phyloP scores from a whole-genome alignment of 2,888 invertebrate species.

The Philhelius pedissequus region DNA sequence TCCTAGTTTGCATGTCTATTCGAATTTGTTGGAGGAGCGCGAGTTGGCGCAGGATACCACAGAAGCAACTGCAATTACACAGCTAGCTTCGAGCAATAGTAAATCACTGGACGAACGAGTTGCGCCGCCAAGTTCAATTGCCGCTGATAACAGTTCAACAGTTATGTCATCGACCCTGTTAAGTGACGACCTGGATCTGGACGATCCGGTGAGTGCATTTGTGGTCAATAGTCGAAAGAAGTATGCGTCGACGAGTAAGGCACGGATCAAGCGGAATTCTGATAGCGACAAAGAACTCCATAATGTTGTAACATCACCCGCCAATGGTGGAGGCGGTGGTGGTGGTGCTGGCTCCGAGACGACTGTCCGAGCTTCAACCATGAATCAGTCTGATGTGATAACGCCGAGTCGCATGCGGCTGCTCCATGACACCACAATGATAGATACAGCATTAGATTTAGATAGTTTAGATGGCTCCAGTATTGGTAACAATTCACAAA shows the following conservation, averaged over 20 bases:
- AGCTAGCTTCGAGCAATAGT: constrained; percentile 44
- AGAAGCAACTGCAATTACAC: constrained; percentile 26
- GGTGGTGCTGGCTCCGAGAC: background rate
- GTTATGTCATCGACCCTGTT: constrained; percentile 76
- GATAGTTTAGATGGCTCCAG: constrained; percentile 90
- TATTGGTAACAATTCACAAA: constrained; percentile 84
- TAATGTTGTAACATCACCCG: constrained; percentile 22
- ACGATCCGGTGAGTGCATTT: constrained; percentile 78
- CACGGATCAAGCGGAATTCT: constrained; percentile 63
- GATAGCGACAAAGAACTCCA: constrained; percentile 55
- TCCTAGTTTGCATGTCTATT: constrained; percentile 77
- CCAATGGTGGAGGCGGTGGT: background rate
- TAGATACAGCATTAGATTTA: constrained; percentile 92
- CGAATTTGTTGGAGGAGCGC: constrained; percentile 77
- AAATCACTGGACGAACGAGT: constrained; percentile 54
- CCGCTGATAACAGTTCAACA: constrained; percentile 44
- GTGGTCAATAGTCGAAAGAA: constrained; percentile 71
- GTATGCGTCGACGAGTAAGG: constrained; percentile 63
- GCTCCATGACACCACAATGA: constrained; percentile 93
- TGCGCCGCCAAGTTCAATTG: constrained; percentile 2
- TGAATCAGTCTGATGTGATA: constrained; percentile 78
- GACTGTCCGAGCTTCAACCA: constrained; percentile 52
- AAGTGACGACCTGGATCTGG: constrained; percentile 78
- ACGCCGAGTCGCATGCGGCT: constrained; percentile 87
- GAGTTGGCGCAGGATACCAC: constrained; percentile 69